A percentile compares a stretch with the other conserved stretches of the same genome.
Conservation (phyloP, 1,140 invertebrate genomes). For the Leptonema lineaticorne region DNA sequence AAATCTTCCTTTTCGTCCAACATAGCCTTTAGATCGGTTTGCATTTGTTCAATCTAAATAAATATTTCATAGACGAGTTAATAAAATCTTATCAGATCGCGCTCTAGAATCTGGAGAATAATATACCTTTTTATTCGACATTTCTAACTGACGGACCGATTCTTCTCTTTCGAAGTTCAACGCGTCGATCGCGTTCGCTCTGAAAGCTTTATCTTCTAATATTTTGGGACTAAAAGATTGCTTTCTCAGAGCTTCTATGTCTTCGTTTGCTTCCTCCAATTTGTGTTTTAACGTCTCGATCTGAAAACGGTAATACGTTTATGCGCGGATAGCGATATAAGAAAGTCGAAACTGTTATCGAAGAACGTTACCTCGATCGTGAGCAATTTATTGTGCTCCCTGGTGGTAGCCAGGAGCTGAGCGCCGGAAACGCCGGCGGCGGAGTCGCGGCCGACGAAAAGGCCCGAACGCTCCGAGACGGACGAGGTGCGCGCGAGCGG, state of each 20-base stretch:
- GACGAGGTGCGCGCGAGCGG: slow-evolving; percentile 37
- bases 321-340: not conserved
- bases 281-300: slow-evolving; percentile 70
- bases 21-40: slow-evolving; percentile 72
- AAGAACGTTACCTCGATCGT: slow-evolving; percentile 48
- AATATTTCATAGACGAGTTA: too few species aligned
- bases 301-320: slow-evolving; percentile 44
- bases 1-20: slow-evolving; percentile 87
- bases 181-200: slow-evolving; percentile 46
- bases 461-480: slow-evolving; percentile 44
- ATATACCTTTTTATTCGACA: slow-evolving; percentile 62
- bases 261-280: slow-evolving; percentile 69
- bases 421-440: slow-evolving; percentile 51
- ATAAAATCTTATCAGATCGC: too few species aligned
- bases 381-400: slow-evolving; percentile 53
- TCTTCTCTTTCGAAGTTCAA: slow-evolving; percentile 63
- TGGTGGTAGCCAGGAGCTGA: slow-evolving; percentile 53
- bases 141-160: slow-evolving; percentile 69
- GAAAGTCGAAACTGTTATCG: not conserved
- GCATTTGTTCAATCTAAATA: slow-evolving; percentile 63
- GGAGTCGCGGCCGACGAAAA: slow-evolving; percentile 41
- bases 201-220: slow-evolving; percentile 36
- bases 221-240: slow-evolving; percentile 37
- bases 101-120: not conserved
- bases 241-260: slow-evolving; percentile 65